A percentile compares a stretch with the other conserved stretches of the same genome.
phyloP scores from a whole-genome alignment of 1,140 invertebrate genomes.

The Ditylenchus dipsaci region DNA sequence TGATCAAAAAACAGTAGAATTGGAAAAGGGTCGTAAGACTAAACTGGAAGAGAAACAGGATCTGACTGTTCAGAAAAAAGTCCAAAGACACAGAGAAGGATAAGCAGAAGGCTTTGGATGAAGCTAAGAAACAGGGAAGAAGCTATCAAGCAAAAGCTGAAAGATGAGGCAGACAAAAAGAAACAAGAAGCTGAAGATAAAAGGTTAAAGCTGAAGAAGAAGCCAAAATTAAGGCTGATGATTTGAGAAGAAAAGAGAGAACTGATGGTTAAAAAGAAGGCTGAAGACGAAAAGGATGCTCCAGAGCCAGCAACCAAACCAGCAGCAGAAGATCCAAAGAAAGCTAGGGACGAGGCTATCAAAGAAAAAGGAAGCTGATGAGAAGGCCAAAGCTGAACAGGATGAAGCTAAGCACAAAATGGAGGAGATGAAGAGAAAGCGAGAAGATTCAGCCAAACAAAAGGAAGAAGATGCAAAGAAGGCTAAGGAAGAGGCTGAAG shows the following conservation, averaged over 20 bases:
- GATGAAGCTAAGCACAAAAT: constrained; percentile 2
- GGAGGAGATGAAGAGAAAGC: constrained; percentile 4
- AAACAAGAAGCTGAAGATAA: constrained; percentile 19
- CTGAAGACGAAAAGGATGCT: neutral
- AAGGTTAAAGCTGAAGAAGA: neutral
- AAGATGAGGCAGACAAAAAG: constrained; percentile 16
- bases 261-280: neutral
- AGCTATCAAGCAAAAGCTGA: neutral
- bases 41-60: neutral
- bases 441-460: constrained; percentile 6
- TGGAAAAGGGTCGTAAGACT: constrained; percentile 1
- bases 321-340: constrained; percentile 3
- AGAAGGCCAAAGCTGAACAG: constrained; percentile 1
- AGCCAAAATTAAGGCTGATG: constrained; percentile 1
- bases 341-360: constrained; percentile 3
- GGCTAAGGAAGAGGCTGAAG: constrained; percentile 12
- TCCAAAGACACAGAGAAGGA: constrained; percentile 1
- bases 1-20: neutral
- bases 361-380: neutral
- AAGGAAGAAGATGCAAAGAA: constrained; percentile 19
- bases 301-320: neutral
- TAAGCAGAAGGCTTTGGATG: neutral
- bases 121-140: neutral
- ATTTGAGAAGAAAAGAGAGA: neutral
- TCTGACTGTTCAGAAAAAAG: no score